Conservation (phyloP, 53 echinoderm and acorn worm genomes). For the Zoroaster sp. region DNA sequence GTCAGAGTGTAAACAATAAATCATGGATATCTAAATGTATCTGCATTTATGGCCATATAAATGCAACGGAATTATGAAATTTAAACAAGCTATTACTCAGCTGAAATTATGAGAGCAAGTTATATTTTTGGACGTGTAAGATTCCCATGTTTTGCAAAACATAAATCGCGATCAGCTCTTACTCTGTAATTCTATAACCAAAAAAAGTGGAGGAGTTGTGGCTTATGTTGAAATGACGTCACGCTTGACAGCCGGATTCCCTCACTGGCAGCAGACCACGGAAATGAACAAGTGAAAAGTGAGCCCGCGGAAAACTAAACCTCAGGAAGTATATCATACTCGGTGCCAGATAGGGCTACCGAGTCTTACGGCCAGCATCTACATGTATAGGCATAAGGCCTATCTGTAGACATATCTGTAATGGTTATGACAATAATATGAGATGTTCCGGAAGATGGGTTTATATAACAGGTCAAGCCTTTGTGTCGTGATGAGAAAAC, state of each 20-base stretch:
- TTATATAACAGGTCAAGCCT: background rate
- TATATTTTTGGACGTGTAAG: too few relatives aligned
- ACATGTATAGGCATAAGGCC: background rate
- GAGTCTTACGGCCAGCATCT: background rate
- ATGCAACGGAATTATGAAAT: too few relatives aligned
- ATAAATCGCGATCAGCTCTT: too few relatives aligned
- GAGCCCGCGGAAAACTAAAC: background rate
- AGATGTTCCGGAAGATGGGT: background rate
- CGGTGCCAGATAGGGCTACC: background rate
- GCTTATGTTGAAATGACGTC: too few relatives aligned
- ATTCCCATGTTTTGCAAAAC: too few relatives aligned
- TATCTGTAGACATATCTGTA: background rate
- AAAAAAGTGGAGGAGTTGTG: too few relatives aligned
- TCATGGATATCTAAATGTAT: too few relatives aligned
- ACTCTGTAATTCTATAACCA: too few relatives aligned
- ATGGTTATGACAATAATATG: background rate
- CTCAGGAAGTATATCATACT: background rate
- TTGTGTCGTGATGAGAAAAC: background rate
- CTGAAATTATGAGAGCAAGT: too few relatives aligned
- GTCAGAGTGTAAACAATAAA: too few relatives aligned
- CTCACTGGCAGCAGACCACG: background rate
- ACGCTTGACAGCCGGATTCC: background rate
- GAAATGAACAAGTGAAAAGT: conserved; percentile 46
- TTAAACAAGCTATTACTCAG: too few relatives aligned
- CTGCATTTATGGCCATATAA: too few relatives aligned